Base-by-base conservation (phyloP, 2,113 vertebrate species). In the Fulmarus glacialis region DNA sequence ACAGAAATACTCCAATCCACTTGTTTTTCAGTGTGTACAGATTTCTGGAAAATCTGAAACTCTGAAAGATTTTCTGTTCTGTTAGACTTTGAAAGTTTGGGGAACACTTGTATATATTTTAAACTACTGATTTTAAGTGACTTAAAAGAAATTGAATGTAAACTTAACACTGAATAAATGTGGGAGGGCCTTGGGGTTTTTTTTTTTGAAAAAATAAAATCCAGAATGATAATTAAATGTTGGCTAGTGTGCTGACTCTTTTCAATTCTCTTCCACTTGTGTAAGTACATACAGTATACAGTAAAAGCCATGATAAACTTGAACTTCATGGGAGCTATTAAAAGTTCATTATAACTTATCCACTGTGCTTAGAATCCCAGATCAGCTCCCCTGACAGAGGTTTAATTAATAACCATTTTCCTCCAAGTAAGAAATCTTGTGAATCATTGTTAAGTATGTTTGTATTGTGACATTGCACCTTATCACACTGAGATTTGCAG, bases 51-150 rank as follows among this genome's bases (percentile, higher is more conserved):
- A 93, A 83, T 91, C 80, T 91, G 48, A 56, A 87, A 42, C 34
- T 78, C 50, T 13, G 38, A 55, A 73, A 55, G 15, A 15, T 86
- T 84, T 96, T 82, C 22, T 82, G 1, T 85, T 82, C 11, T 85
- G 29, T 86, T 87, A 68, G 32, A 56, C 42, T 82, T 66, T 30
- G 34, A 73, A 78, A 71, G 59, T 63, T 82, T 78, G 32, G 8
- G 40, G 38, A 83, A 80, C 8, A 2, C 68, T 90, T 94, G 47
- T 92, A 60, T 66, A 34, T 94, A 71, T 80, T 90, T 96, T 90
- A 82, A 95, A 97, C 94, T 97, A 97, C 95, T 97, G 97, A 97
- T 92, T 95, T 89, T 77, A 82, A 67, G 45, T 96, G 36, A 79
- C 73, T 96, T 87, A 64, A 75, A 86, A 75, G 7, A 82, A 87